A percentile compares a stretch with the other conserved stretches of the same genome.
These are phyloP conservation scores for Zygogramma bicolorata DNA, from an alignment of 2,888 invertebrate genomes.

Conservation along the genomic window DNA sequence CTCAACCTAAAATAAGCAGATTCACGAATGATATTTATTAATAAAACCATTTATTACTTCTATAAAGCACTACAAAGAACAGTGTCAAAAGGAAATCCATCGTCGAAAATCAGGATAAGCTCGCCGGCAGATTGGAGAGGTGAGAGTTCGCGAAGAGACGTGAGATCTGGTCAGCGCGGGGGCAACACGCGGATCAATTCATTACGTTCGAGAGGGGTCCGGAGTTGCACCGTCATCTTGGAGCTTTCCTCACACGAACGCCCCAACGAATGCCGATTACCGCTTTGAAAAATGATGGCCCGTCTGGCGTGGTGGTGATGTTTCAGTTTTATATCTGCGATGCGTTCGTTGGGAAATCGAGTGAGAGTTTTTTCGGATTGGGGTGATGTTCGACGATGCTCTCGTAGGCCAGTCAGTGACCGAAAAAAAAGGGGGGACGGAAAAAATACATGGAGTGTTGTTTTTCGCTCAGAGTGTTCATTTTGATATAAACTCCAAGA, in stretches of 20 bases:
- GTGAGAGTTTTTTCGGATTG: background rate
- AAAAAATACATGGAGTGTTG: no score
- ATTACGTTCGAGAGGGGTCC: constrained; percentile 63
- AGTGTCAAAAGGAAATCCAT: constrained; percentile 43
- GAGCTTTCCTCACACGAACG: constrained; percentile 50
- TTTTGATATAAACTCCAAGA: no score
- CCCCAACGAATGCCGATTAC: constrained; percentile 50
- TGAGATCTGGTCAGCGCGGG: constrained; percentile 58
- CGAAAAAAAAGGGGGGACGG: no score
- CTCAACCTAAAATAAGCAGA: no score
- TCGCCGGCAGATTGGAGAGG: constrained; percentile 52
- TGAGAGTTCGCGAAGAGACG: constrained; percentile 58
- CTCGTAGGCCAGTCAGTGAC: background rate
- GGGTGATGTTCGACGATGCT: background rate
- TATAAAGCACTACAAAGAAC: constrained; percentile 19
- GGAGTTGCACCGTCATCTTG: constrained; percentile 64
- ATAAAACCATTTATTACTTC: background rate
- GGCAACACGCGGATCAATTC: constrained; percentile 65
- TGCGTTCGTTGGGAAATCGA: background rate
- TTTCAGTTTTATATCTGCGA: constrained; percentile 33
- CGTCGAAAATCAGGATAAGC: constrained; percentile 43
- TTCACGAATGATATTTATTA: no score
- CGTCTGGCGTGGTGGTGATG: constrained; percentile 7
- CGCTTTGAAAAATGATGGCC: constrained; percentile 53
- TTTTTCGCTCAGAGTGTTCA: no score